phyloP scores from a whole-genome alignment of 2,888 invertebrate genomes.

The Crematogaster levior region DNA sequence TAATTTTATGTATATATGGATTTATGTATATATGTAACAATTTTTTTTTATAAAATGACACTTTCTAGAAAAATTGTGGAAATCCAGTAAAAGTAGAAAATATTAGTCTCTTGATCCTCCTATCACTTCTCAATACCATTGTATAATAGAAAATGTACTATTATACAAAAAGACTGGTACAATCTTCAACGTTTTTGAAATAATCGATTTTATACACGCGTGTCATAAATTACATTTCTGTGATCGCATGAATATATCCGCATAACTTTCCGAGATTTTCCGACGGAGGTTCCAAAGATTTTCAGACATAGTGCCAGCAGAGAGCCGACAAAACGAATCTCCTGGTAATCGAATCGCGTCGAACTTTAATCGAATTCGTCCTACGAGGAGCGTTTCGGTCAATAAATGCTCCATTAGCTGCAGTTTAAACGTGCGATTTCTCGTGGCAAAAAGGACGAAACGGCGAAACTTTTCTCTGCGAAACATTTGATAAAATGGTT shows the following conservation, averaged over 20 bases:
- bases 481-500: slow-evolving; percentile 67
- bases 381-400: slow-evolving; percentile 70
- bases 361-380: slow-evolving; percentile 69
- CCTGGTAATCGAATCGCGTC: slow-evolving; percentile 62
- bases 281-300: slow-evolving; percentile 28
- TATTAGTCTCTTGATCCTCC: neutral
- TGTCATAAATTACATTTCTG: slow-evolving; percentile 39
- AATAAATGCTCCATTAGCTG: slow-evolving; percentile 73
- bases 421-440: slow-evolving; percentile 70
- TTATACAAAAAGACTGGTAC: slow-evolving; percentile 1
- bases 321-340: slow-evolving; percentile 55
- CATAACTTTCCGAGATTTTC: slow-evolving; percentile 12
- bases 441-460: slow-evolving; percentile 62
- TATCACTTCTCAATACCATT: neutral
- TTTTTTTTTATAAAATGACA: neutral
- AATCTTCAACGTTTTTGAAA: slow-evolving; percentile 14
- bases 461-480: slow-evolving; percentile 56
- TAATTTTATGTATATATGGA: neutral
- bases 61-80: neutral
- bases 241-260: slow-evolving; percentile 27
- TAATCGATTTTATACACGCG: slow-evolving; percentile 35
- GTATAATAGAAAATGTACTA: slow-evolving; percentile 8
- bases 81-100: neutral
- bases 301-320: slow-evolving; percentile 22
- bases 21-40: neutral